Evolutionary conservation across 2,888 invertebrate species (phyloP), one percentile per base, ranked within the genome.

Genomic region (Elegia similella): DNA sequence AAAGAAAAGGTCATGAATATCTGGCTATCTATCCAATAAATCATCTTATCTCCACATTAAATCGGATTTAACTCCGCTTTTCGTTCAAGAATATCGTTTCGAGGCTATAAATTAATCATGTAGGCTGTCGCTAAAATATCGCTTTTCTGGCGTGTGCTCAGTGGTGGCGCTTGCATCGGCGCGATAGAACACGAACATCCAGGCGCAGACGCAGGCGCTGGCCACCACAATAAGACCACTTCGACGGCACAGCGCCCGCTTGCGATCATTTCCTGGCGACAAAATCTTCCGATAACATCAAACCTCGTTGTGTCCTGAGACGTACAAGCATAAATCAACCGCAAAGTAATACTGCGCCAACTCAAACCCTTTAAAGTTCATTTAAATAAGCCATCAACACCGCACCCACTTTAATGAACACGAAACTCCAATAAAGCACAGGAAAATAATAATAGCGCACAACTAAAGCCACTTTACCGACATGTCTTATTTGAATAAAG

Each of bases 41-140:
- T 89, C 86, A 88, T 82, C 75, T 82, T 88, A 88, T 88, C 88
- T 85, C 60, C 77, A 74, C 77, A 81, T 88, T 83, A 82, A 80
- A 87, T 88, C 87, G 79, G 75, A 84, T 82, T 82, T 84, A 80
- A 77, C 76, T 74, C 73, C 68, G 77, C 73, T 76, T 72, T 74
- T 67, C 69, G 80, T 76, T 75, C 79, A 78, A 70, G 79, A 83
- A 84, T 85, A 85, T 82, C 76, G 81, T 87, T 85, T 80, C 78
- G 67, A 76, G 68, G 78, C 87, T 76, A 90, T 90, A 89, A 89
- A 90, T 90, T 88, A 90, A 90, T 89, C 90, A 90, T 89, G 90
- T 90, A 84, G 76, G 82, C 88, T 86, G 88, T 89, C 89, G 88
- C 88, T 88, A 85, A 89, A 88, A 86, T 89, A 87, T 88, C 78